Percentiles rank a stretch among this genome's conserved stretches.
phyloP scores from a whole-genome alignment of 35 echinoderm and acorn worm species.

The Apostichopus japonicus region DNA sequence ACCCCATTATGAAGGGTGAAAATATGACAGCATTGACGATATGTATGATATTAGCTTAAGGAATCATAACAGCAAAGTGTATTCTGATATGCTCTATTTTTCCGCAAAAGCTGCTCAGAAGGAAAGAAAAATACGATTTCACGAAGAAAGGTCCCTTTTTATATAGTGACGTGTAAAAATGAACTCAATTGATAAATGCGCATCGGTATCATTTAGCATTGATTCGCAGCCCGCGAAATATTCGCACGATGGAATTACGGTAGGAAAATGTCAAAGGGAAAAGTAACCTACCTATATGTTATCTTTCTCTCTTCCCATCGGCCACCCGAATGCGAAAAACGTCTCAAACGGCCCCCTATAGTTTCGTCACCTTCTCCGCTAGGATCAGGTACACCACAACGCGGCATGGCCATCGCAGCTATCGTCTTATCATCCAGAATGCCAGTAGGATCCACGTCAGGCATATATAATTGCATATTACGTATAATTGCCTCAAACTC shows the following conservation, averaged over 20 bases:
- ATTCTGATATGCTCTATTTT: too few relatives aligned
- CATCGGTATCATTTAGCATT: neutral
- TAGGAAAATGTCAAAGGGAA: neutral
- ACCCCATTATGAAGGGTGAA: too few relatives aligned
- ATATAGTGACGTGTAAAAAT: too few relatives aligned
- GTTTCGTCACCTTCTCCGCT: conserved; percentile 42
- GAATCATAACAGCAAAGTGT: too few relatives aligned
- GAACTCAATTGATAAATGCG: too few relatives aligned
- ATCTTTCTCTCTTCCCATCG: conserved; percentile 67
- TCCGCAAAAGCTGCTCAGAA: too few relatives aligned
- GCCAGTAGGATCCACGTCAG: conserved; percentile 67
- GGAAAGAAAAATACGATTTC: too few relatives aligned
- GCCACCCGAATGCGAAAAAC: conserved; percentile 80
- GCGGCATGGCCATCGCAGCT: conserved; percentile 58
- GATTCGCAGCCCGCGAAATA: neutral
- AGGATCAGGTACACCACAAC: conserved; percentile 93
- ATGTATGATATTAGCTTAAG: too few relatives aligned
- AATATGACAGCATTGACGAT: too few relatives aligned
- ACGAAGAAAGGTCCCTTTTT: too few relatives aligned
- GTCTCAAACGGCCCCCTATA: conserved; percentile 57
- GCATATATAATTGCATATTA: conserved; percentile 69
- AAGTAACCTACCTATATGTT: conserved; percentile 73
- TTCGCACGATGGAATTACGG: neutral
- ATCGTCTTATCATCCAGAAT: conserved; percentile 71
- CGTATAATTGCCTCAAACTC: conserved; percentile 64